Base-by-base conservation (phyloP, 2,113 vertebrate genomes). In the Zingel zingel region DNA sequence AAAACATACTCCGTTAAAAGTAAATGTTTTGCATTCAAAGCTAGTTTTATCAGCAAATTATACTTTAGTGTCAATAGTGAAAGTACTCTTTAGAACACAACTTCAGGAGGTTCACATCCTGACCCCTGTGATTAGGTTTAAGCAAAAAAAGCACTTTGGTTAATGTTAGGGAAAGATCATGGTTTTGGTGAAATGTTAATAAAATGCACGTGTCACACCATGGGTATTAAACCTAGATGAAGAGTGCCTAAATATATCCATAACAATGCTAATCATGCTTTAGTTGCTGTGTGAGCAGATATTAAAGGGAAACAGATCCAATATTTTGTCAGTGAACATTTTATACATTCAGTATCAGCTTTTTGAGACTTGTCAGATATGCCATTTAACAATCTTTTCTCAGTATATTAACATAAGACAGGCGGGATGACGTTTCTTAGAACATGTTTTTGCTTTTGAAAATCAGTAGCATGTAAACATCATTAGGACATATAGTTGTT, bases 141-240 rank as follows among this genome's bases (percentile, higher is more conserved):
- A 6, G 23, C 4, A 65, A 48, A 13, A 43, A 43, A 54, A 19
- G 62, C 30, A 30, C 30, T n/a, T 30, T 30, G 3, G 50, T 30
- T 50, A 83, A 71, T 15, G 0, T 74, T n/a, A 25, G 18, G 51
- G 19, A 64, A 74, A 57, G n/a, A 21, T 74, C 13, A 15, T 15
- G 3, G 5, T 54, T 78, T 68, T 39, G 8, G 70, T 84, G 64
- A 54, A 84, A 67, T 33, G n/a, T 66, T 72, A 68, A 27, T 54
- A 36, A 67, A 50, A 19, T 30, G 0, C 70, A 56, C 27, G 30
- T 1, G 39, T 51, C 11, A 19, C 30, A 9, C 9, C 9, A 25
- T 23, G 53, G 36, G 53, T 27, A 19, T 71, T 71, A 48, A 23
- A 71, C 19, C 3, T 12, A 1, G 36, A 39, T 4, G 0, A 39